Evolutionary conservation across 2,888 invertebrate species (phyloP).

Genomic region (Leucozona laternaria): DNA sequence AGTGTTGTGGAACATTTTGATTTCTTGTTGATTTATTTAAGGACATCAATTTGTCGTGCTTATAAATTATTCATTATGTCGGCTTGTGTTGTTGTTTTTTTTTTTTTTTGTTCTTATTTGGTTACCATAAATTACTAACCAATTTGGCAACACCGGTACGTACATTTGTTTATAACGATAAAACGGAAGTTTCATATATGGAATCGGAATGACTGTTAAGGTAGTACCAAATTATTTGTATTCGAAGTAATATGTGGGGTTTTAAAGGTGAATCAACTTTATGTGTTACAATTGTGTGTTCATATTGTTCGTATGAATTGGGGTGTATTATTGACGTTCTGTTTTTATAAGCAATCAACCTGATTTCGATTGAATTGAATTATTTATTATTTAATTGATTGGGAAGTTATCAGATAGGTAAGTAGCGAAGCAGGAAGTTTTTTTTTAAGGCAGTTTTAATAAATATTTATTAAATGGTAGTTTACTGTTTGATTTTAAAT

Average conservation of each 20-base stretch:
- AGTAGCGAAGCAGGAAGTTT: too few species aligned
- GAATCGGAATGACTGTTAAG: slow-evolving; percentile 9
- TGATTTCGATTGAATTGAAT: too few species aligned
- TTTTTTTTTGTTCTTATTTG: background rate
- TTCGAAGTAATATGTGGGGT: background rate
- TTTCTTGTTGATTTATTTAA: background rate
- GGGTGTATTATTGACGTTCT: background rate
- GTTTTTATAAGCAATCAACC: background rate
- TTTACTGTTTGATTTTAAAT: too few species aligned
- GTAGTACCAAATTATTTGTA: slow-evolving; percentile 2
- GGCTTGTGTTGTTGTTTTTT: background rate
- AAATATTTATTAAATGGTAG: too few species aligned
- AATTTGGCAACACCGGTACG: background rate
- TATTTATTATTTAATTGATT: too few species aligned
- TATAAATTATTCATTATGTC: slow-evolving; percentile 21
- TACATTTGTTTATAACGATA: background rate
- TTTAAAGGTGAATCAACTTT: slow-evolving; percentile 12
- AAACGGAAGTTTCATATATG: slow-evolving; percentile 26
- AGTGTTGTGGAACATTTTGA: background rate
- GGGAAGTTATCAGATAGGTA: too few species aligned
- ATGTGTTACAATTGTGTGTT: slow-evolving; percentile 8
- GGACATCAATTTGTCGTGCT: slow-evolving; percentile 6
- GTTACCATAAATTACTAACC: slow-evolving; percentile 19
- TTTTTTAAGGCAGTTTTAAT: too few species aligned
- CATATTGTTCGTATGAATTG: background rate